Conservation (phyloP, 2,113 vertebrate species). For the Amphiprion ocellaris region DNA sequence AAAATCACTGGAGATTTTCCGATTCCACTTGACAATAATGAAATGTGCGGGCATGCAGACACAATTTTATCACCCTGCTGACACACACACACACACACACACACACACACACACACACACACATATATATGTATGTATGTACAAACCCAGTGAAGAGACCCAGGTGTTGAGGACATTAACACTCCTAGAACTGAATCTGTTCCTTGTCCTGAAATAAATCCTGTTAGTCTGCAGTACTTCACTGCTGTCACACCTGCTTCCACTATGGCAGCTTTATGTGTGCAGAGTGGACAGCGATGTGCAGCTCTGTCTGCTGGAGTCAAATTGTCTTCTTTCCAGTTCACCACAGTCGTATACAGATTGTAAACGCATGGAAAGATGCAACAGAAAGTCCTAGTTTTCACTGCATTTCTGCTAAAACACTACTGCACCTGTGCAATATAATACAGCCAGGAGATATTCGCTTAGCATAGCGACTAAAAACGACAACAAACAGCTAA, state of each 20-base stretch:
- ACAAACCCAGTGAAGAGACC: background rate
- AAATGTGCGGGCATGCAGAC: conserved; percentile 2
- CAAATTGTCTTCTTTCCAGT: background rate
- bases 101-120: background rate
- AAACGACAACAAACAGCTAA: background rate
- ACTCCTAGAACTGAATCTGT: conserved; percentile 35
- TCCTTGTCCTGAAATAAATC: conserved; percentile 30
- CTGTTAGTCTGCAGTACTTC: conserved; percentile 19
- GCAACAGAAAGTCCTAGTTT: too few relatives aligned
- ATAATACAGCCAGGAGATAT: too few relatives aligned
- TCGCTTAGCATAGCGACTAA: background rate
- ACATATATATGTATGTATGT: background rate
- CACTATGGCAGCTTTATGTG: background rate
- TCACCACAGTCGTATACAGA: background rate
- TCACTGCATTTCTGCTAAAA: too few relatives aligned
- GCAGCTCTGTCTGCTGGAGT: conserved; percentile 20
- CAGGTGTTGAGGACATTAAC: conserved; percentile 47
- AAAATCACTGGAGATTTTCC: background rate
- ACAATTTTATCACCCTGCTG: too few relatives aligned
- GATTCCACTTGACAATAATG: background rate
- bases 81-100: too few relatives aligned
- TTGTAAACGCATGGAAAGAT: background rate
- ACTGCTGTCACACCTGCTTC: conserved; percentile 55
- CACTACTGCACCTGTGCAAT: too few relatives aligned
- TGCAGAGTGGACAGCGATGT: conserved; percentile 4